Percentiles rank a stretch among this genome's conserved stretches.
phyloP scores from a whole-genome alignment of 2,797 vertebrate species.

The Periparus ater region DNA sequence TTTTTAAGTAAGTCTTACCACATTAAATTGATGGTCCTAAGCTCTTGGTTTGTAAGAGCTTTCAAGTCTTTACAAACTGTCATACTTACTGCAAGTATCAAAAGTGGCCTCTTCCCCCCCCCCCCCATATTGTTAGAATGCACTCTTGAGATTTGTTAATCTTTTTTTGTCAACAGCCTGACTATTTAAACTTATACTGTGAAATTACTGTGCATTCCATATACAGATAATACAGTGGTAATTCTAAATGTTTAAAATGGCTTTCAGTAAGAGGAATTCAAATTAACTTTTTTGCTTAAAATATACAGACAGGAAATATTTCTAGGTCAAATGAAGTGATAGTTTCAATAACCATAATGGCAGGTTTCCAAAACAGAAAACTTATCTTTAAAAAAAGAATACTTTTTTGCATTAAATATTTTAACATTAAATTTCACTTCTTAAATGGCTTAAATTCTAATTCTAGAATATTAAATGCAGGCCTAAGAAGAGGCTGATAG shows the following conservation, averaged over 20 bases:
- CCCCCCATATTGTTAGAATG: accelerated
- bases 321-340: neutral
- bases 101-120: neutral
- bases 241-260: neutral
- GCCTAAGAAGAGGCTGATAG: neutral
- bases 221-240: neutral
- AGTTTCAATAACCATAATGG: neutral
- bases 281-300: neutral
- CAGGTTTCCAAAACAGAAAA: neutral
- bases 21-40: neutral
- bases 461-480: neutral
- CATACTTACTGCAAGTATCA: neutral
- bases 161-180: neutral
- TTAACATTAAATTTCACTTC: neutral
- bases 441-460: neutral
- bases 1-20: neutral
- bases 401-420: neutral
- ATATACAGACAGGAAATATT: neutral
- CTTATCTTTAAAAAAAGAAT: neutral
- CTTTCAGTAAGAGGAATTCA: neutral
- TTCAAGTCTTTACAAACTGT: neutral
- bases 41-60: neutral
- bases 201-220: neutral
- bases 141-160: neutral
- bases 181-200: neutral